Evolutionary conservation across 2,113 vertebrate genomes (phyloP), one percentile per base, ranked within the genome.

Genomic region (Rallus limicola): DNA sequence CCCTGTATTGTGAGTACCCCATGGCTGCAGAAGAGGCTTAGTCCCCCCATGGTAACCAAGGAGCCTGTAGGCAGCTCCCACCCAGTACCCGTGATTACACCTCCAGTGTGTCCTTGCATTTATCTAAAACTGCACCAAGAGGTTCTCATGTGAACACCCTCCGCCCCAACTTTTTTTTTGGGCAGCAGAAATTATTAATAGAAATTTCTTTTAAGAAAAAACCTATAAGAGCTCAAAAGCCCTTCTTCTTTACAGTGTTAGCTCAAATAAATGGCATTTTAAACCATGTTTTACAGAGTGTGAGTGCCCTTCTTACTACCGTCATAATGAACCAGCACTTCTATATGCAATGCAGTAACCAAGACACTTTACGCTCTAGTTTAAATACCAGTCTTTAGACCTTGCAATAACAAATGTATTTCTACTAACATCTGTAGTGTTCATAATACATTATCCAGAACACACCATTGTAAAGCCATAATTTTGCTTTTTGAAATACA

Each of bases 311-410:
- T 60, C 13, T 55, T 76, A 55, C 18, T 26, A 71, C 0, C 0
- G 64, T 34, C 28, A 46, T 31, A 83, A 83, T 24, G 48, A 88
- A 91, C 16, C 16, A 69, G 33, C 14, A 80, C n/a, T 92, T 92
- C 24, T 59, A 95, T 76, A 31, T 72, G 33, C 44, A 92, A 92
- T 34, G 78, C 52, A 64, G 38, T 82, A 84, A 93, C 56, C 24
- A 82, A 59, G 40, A 70, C 11, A 70, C 19, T 4, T 78, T 53
- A 72, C 24, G 24, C 13, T 87, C 36, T 28, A 59, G 18, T 8
- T 71, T 42, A 78, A 95, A 90, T 70, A 36, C 5, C 31, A 77
- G 15, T 50, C 69, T n/a, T 80, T 28, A 72, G 62, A 80, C n/a
- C 31, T 24, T 31, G 64, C 85, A 93, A 59, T 31, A 76, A 79